Base-by-base conservation (phyloP, 2,797 vertebrate species). In the Podargus strigoides region DNA sequence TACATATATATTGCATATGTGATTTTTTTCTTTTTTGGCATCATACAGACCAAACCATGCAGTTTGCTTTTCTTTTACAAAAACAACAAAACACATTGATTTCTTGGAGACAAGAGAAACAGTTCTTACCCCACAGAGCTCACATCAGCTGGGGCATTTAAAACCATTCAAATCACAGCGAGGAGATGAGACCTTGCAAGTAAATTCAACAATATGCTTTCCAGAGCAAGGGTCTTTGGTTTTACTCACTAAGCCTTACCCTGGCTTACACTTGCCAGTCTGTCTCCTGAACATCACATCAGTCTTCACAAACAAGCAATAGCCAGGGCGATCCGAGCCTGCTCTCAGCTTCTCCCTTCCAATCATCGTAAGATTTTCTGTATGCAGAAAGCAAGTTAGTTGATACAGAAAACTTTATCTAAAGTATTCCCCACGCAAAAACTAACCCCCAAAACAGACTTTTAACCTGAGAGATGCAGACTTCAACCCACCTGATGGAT, bases 1-100 rank as follows among this genome's bases (percentile, higher is more conserved):
- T 55, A 93, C 18, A 69, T 95, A 52, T 95, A 52, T 95, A 96
- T 91, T 95, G 78, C 63, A 86, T 90, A 82, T 16, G 56, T 58
- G 67, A 72, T 60, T 58, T 39, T 53, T 49, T 42, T 44, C 60
- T 91, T 90, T 90, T 97, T 96, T 89, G 76, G 93, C 79, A 96
- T 67, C 53, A 92, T 53, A 89, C 76, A 87, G 64, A 95, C 53
- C 53, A 80, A 37, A 92, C 30, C 52, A 86, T 46, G 52, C 42
- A 78, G 62, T 79, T 81, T 27, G 46, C 28, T 90, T 75, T 69
- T 93, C 68, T 72, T 91, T 87, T 53, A 86, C 74, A 95, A 92
- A 92, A 92, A 68, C 23, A 76, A 59, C 22, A 85, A 60, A 85
- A 84, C 39, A 82, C 30, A 59, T 50, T 77, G 36, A 81, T 59